Percentiles rank a stretch among this genome's conserved stretches.
Conservation (phyloP, 2,797 vertebrate genomes). For the Nyctibius grandis region DNA sequence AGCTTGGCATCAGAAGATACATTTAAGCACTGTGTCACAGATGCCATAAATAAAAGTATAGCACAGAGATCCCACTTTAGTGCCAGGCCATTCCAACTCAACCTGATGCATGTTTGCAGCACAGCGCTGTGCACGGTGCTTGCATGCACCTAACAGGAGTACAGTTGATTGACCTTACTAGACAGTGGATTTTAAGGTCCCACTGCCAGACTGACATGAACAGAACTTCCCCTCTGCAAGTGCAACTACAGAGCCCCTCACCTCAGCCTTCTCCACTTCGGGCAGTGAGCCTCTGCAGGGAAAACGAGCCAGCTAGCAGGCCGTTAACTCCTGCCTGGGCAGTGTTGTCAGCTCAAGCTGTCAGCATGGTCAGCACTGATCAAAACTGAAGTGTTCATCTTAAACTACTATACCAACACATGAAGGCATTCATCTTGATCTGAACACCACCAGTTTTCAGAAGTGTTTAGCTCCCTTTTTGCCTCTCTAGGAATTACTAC, state of each 20-base stretch:
- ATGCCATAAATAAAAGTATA: fast-evolving
- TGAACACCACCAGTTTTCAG: not conserved
- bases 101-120: not conserved
- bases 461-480: not conserved
- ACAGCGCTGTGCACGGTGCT: fast-evolving
- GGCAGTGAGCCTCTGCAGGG: fast-evolving
- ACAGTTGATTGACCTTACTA: not conserved
- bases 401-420: not conserved
- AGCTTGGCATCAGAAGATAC: not conserved
- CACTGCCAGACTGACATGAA: fast-evolving
- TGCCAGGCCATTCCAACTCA: not conserved
- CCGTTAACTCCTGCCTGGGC: not conserved
- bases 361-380: fast-evolving
- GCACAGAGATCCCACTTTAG: not conserved
- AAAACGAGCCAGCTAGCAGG: not conserved
- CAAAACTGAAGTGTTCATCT: not conserved
- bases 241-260: not conserved
- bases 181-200: not conserved
- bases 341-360: not conserved
- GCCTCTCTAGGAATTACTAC: not conserved
- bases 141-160: not conserved
- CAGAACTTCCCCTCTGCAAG: not conserved
- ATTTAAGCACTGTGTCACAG: not conserved
- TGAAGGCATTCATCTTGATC: not conserved
- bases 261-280: not conserved